Conservation (phyloP, 2,797 vertebrate species). For the Artibeus jamaicensis region DNA sequence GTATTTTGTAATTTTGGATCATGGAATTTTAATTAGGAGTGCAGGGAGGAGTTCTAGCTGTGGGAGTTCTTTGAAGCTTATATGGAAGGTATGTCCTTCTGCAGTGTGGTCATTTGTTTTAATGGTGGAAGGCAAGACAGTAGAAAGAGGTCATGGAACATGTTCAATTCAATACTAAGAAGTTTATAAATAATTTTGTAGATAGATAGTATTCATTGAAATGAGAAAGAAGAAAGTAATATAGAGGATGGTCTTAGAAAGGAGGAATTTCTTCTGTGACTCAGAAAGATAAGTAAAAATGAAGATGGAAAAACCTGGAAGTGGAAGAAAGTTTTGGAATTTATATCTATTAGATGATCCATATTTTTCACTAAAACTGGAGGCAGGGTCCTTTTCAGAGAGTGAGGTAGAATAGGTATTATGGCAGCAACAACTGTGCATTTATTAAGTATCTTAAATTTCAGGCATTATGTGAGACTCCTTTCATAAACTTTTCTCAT, state of each 20-base stretch:
- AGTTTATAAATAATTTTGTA: not conserved
- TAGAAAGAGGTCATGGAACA: not conserved
- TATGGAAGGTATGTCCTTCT: not conserved
- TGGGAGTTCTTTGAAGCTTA: not conserved
- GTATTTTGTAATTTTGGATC: not conserved
- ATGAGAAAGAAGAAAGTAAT: not conserved
- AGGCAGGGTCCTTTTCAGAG: not conserved
- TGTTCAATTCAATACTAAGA: not conserved
- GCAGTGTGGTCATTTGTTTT: not conserved
- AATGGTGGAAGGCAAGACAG: not conserved
- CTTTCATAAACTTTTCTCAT: not conserved
- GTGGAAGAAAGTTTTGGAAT: not conserved
- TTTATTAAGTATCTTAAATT: not conserved
- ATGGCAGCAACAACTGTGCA: not conserved
- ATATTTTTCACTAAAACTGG: not conserved
- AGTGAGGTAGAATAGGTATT: not conserved
- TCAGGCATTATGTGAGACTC: not conserved
- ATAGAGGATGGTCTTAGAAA: not conserved
- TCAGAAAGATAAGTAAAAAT: conserved; percentile 15
- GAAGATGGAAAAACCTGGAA: not conserved
- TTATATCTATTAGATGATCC: not conserved
- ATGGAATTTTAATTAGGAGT: not conserved
- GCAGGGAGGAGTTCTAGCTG: not conserved
- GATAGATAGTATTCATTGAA: not conserved
- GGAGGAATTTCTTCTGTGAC: not conserved